phyloP scores from a whole-genome alignment of 2,797 vertebrate species.

The Enteromius argenteus region DNA sequence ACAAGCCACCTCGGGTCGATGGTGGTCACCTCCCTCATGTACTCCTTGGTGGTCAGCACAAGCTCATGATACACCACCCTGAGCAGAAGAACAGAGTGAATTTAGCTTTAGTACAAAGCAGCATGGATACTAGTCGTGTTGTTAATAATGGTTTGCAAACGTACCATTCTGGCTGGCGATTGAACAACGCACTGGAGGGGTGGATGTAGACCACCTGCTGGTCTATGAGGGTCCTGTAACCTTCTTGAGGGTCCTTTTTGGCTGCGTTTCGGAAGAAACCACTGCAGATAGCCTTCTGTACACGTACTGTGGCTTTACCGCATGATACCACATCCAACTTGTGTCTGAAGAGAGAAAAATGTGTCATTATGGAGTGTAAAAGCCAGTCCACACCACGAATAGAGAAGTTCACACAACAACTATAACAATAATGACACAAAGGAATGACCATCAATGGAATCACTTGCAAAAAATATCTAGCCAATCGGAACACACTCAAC shows the following conservation, averaged over 20 bases:
- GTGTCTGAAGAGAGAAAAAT: conserved; percentile 77
- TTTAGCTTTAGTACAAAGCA: conserved; percentile 16
- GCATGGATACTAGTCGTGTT: not conserved
- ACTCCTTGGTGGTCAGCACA: conserved; percentile 97
- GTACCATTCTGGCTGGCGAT: conserved; percentile 97
- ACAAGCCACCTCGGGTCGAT: conserved; percentile 98
- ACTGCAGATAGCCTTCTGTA: conserved; percentile 98
- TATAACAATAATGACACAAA: not conserved
- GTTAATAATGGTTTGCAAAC: conserved; percentile 34
- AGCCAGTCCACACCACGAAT: not conserved
- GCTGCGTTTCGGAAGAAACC: conserved; percentile 98
- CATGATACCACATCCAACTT: conserved; percentile 98
- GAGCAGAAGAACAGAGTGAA: not conserved
- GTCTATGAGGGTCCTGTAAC: conserved; percentile 96
- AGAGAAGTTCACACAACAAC: not conserved
- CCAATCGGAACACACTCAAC: not conserved
- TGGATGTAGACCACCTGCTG: conserved; percentile 99
- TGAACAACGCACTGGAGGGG: conserved; percentile 97
- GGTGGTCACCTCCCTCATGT: conserved; percentile 98
- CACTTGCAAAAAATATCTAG: not conserved
- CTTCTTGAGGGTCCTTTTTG: conserved; percentile 98
- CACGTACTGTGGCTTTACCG: conserved; percentile 94
- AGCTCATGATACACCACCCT: conserved; percentile 99
- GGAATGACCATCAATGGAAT: not conserved
- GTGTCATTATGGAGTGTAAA: not conserved